A percentile compares a stretch with the other conserved stretches of the same genome.
Evolutionary conservation across 92 coral and sea anemone genomes (phyloP).

Genomic region (Actinernus sp.): DNA sequence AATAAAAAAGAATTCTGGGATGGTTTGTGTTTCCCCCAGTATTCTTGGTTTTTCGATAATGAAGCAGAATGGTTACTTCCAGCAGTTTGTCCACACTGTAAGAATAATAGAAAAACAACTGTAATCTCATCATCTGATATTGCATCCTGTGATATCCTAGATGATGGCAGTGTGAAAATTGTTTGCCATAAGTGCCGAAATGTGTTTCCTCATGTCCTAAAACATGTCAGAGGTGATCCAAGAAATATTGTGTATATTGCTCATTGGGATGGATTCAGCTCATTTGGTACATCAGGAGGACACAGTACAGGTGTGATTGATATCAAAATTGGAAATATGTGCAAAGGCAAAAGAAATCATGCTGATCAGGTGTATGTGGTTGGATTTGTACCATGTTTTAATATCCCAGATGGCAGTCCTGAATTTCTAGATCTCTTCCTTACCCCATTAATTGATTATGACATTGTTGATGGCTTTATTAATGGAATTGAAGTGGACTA

Average conservation of each 20-base stretch:
- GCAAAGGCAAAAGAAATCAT: constrained; percentile 46
- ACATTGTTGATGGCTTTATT: constrained; percentile 69
- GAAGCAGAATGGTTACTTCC: constrained; percentile 43
- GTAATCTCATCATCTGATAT: constrained; percentile 38
- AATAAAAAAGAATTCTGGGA: constrained; percentile 66
- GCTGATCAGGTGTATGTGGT: constrained; percentile 72
- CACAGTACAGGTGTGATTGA: constrained; percentile 67
- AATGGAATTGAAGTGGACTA: constrained; percentile 68
- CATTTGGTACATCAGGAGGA: constrained; percentile 68
- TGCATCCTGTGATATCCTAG: constrained; percentile 41
- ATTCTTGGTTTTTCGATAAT: constrained; percentile 64
- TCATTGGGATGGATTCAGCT: constrained; percentile 78
- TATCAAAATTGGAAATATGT: constrained; percentile 51
- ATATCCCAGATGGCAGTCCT: constrained; percentile 69
- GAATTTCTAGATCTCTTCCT: constrained; percentile 70
- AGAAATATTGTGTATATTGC: constrained; percentile 70
- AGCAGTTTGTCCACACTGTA: constrained; percentile 60
- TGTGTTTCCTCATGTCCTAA: constrained; percentile 44
- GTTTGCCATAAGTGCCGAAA: constrained; percentile 42
- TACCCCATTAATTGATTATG: constrained; percentile 47
- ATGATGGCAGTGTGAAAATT: constrained; percentile 49
- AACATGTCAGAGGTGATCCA: constrained; percentile 51
- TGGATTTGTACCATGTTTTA: constrained; percentile 65
- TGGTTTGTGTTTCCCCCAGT: constrained; percentile 61
- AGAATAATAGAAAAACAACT: constrained; percentile 28